Conservation (phyloP, 2,888 invertebrate genomes). For the Phyto melanocephala region DNA sequence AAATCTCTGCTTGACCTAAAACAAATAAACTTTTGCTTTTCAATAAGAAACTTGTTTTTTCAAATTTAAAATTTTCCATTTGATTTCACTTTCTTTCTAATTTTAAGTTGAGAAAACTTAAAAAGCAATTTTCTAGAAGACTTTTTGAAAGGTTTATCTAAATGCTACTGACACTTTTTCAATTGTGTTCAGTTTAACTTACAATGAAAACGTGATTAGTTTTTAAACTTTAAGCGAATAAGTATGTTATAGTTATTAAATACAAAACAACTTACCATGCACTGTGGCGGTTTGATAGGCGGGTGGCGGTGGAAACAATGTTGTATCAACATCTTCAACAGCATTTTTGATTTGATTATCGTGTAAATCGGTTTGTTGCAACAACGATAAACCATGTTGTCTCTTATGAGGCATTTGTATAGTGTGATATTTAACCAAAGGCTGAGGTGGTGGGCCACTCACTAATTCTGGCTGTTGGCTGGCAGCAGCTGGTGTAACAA, state of each 20-base stretch:
- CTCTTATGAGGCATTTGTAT: conserved; percentile 75
- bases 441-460: conserved; percentile 63
- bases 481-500: conserved; percentile 68
- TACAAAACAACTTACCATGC: conserved; percentile 74
- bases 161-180: conserved; percentile 25
- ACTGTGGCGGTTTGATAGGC: conserved; percentile 78
- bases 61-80: background rate
- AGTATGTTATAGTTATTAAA: no score
- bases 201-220: background rate
- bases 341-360: conserved; percentile 53
- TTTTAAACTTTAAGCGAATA: background rate
- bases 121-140: no score
- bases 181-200: conserved; percentile 19
- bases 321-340: conserved; percentile 65
- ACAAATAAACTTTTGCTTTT: no score
- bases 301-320: conserved; percentile 74
- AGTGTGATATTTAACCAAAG: conserved; percentile 78
- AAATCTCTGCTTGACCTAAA: no score
- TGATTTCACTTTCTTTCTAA: conserved; percentile 6
- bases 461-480: conserved; percentile 22
- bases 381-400: conserved; percentile 43
- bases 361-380: conserved; percentile 56
- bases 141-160: background rate
- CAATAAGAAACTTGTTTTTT: background rate
- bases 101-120: no score